These are phyloP conservation scores for Toxotes jaculatrix DNA, from an alignment of 2,113 vertebrate genomes.

Conservation along the genomic window DNA sequence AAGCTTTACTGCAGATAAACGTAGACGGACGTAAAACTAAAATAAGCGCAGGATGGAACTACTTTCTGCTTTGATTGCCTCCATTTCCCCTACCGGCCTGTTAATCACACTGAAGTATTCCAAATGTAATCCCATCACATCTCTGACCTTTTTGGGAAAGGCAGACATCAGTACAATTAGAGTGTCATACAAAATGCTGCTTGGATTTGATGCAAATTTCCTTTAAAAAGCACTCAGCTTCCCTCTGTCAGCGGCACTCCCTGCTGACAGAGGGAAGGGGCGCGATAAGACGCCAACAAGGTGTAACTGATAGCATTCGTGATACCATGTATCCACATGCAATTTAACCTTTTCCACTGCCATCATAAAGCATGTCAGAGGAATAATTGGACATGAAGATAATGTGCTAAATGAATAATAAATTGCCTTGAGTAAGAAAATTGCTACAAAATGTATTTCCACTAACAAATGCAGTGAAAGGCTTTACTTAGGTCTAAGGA, in stretches of 20 bases:
- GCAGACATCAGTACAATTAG: slow-evolving; percentile 90
- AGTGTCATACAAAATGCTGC: slow-evolving; percentile 81
- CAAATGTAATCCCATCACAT: slow-evolving; percentile 90
- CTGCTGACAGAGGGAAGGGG: slow-evolving; percentile 86
- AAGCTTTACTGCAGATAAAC: too few species aligned
- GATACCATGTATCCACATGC: slow-evolving; percentile 83
- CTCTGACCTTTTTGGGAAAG: slow-evolving; percentile 87
- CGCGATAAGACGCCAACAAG: slow-evolving; percentile 87
- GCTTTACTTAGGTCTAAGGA: background rate
- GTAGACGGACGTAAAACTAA: background rate
- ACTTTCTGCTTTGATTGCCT: slow-evolving; percentile 41
- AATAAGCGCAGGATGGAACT: background rate
- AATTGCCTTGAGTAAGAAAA: slow-evolving; percentile 20
- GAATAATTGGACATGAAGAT: slow-evolving; percentile 64
- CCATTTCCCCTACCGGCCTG: slow-evolving; percentile 64
- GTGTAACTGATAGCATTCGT: slow-evolving; percentile 87
- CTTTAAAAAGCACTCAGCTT: slow-evolving; percentile 81
- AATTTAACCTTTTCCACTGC: slow-evolving; percentile 76
- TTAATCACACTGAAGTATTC: slow-evolving; percentile 87
- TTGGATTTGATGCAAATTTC: slow-evolving; percentile 89
- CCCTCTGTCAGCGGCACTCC: slow-evolving; percentile 54
- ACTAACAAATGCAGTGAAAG: slow-evolving; percentile 7
- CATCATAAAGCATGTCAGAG: slow-evolving; percentile 59
- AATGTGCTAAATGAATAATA: slow-evolving; percentile 60
- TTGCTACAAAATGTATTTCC: slow-evolving; percentile 10